Percentiles rank a stretch among this genome's conserved stretches.
These are phyloP conservation scores for Halcyon chelicuti DNA, from an alignment of 2,797 vertebrate genomes.

Conservation along the genomic window DNA sequence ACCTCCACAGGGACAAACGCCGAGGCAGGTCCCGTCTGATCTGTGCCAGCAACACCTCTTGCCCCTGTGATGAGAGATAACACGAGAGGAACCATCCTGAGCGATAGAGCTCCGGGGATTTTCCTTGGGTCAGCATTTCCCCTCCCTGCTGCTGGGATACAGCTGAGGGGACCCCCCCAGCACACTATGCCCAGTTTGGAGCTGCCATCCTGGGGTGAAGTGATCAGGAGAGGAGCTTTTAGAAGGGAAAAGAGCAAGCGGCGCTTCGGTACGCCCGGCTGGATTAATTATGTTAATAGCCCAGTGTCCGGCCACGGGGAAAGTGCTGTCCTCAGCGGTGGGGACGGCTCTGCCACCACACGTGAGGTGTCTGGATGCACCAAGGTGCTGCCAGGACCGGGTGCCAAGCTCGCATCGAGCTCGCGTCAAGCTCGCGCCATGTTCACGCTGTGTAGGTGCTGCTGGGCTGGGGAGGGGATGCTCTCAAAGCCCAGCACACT, in stretches of 20 bases:
- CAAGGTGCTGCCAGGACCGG: accelerated
- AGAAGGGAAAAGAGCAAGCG: background rate
- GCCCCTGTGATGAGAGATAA: background rate
- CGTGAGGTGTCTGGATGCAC: accelerated
- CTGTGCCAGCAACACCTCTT: accelerated
- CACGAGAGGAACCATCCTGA: accelerated
- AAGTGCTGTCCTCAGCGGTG: accelerated
- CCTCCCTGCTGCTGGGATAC: background rate
- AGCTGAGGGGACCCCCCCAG: accelerated
- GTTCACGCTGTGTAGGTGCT: background rate
- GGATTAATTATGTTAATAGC: background rate
- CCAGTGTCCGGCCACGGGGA: background rate
- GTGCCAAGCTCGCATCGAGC: background rate
- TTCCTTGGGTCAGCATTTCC: background rate
- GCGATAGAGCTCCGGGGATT: background rate
- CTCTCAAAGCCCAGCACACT: background rate
- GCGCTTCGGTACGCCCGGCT: accelerated
- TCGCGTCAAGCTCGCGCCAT: accelerated
- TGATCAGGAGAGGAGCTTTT: background rate
- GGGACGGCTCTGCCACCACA: accelerated
- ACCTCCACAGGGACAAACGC: background rate
- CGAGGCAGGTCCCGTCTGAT: accelerated
- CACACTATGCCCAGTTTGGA: background rate
- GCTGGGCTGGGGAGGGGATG: background rate
- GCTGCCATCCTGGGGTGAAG: background rate